Conservation (phyloP, 2,888 invertebrate species). For the Oscheius sp. region DNA sequence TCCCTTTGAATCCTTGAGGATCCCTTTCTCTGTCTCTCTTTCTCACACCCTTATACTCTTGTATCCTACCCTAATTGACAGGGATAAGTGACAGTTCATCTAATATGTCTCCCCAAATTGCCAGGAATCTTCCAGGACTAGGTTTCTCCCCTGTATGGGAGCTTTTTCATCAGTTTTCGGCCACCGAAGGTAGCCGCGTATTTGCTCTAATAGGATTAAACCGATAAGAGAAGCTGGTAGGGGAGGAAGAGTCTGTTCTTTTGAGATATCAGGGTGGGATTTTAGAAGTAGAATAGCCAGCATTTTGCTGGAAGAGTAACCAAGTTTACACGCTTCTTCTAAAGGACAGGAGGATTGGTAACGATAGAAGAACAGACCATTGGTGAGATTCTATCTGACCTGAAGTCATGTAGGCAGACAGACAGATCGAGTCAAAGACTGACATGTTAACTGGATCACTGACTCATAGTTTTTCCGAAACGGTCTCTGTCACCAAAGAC, state of each 20-base stretch:
- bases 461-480: no score
- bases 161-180: not conserved
- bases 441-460: no score
- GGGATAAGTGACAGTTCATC: not conserved
- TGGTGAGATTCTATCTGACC: no score
- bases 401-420: no score
- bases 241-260: not conserved
- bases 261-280: not conserved
- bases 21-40: not conserved
- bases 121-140: no score
- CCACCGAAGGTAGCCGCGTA: not conserved
- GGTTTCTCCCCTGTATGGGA: not conserved
- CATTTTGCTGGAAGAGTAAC: not conserved
- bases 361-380: not conserved
- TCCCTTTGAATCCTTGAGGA: not conserved
- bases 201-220: constrained; percentile 25
- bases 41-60: no score
- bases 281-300: not conserved
- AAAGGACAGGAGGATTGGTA: not conserved
- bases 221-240: constrained; percentile 6
- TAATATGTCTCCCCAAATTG: no score
- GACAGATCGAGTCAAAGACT: no score
- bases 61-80: not conserved
- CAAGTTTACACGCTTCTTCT: not conserved
- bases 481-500: no score